Conservation (phyloP, 2,888 invertebrate genomes). For the Pimpla rufipes region DNA sequence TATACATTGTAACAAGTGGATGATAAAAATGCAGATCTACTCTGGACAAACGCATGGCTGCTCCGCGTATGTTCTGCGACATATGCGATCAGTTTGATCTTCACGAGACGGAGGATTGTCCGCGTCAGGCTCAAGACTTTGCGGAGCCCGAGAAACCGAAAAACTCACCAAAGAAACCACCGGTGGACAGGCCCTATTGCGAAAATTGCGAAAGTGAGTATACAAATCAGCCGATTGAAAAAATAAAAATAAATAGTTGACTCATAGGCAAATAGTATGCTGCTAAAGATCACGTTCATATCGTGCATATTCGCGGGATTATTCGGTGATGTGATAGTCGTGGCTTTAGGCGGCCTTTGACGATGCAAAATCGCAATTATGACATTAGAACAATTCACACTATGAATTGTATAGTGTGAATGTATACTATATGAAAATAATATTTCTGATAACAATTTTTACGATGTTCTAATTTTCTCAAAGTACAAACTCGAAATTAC, state of each 20-base stretch:
- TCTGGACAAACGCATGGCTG: constrained; percentile 84
- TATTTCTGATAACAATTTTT: background rate
- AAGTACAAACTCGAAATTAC: background rate
- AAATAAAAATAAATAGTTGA: constrained; percentile 24
- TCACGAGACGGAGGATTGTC: constrained; percentile 99
- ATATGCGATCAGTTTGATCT: constrained; percentile 98
- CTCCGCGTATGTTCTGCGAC: constrained; percentile 97
- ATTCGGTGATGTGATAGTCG: background rate
- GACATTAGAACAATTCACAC: too few relatives aligned
- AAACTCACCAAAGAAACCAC: constrained; percentile 82
- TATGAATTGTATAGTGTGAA: too few relatives aligned
- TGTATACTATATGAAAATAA: too few relatives aligned
- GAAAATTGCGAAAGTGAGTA: constrained; percentile 95
- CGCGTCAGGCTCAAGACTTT: constrained; percentile 90
- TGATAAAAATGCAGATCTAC: constrained; percentile 75
- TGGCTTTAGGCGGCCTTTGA: background rate
- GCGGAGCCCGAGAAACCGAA: constrained; percentile 87
- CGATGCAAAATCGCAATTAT: background rate
- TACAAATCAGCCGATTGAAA: constrained; percentile 5
- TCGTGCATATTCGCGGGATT: background rate
- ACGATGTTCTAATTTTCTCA: background rate
- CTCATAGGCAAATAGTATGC: background rate
- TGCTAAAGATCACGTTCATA: constrained; percentile 37
- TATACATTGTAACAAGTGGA: constrained; percentile 4
- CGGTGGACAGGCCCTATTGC: constrained; percentile 92